Evolutionary conservation across 2,888 invertebrate genomes (phyloP), one percentile per base, ranked within the genome.

Genomic region (Drosophila multiciliata): DNA sequence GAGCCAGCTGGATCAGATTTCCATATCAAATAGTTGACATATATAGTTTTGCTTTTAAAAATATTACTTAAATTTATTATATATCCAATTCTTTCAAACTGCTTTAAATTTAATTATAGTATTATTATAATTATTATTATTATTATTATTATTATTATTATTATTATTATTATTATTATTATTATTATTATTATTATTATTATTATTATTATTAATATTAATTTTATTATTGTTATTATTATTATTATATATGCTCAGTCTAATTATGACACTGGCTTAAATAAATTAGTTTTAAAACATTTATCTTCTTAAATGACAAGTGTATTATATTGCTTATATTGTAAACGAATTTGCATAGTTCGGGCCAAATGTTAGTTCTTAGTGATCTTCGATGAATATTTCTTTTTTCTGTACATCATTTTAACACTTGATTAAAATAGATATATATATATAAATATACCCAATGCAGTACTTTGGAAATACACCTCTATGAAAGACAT

Each of bases 251-350:
- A 20, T 3, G 1, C 9, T n/a, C 3, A 42, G 20, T 12, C 6
- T 1, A 42, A 20, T 1, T 42, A 20, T 9, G 1, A 9, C 1
- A 9, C 40, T 1, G 0, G 9, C 8, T n/a, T 40, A n/a, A 2
- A 5, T 8, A 40, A 40, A n/a, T 40, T 1, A n/a, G 40, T n/a
- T 38, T 8, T 4, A 0, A 38, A 38, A 9, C 9, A 40, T 40
- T 40, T 9, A 3, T 4, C 17, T 40, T n/a, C 38, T 9, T n/a
- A n/a, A 9, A n/a, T 40, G 9, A 38, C n/a, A 40, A 5, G 1
- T 40, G 8, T 17, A n/a, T 11, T 40, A n/a, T n/a, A n/a, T 9
- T 17, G 7, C 17, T 38, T 38, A 7, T 8, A 38, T 8, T 38
- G 8, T 4, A 5, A 3, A 5, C 3, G 8, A 17, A 36, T 17